Base-by-base conservation (phyloP, 1,140 invertebrate genomes). In the Uloborus diversus region DNA sequence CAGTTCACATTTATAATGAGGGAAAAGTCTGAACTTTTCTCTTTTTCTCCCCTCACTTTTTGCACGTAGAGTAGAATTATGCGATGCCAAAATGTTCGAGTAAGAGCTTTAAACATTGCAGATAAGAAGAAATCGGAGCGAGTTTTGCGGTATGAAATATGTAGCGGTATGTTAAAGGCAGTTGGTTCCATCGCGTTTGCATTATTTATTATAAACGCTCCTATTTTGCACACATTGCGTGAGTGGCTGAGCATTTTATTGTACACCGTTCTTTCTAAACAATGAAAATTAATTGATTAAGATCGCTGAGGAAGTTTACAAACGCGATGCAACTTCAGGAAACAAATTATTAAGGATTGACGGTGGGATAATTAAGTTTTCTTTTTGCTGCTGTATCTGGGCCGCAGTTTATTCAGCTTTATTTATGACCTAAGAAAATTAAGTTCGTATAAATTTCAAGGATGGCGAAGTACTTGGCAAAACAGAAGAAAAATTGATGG, bases 251-350 rank as follows among this genome's bases (percentile, higher is more conserved):
- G 27, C 11, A n/a, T 23, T 27, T 17, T 69, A 47, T 30, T 59
- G n/a, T 59, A 14, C 56, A 7, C 23, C 27, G 14, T 61, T 73
- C 33, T 73, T 73, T 33, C 56, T 33, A 1, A 32, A 47, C 20
- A 73, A 73, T 61, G 69, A 73, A 73, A 73, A 73, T 73, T 73
- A 73, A 73, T 73, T 73, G 69, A 73, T 73, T 61, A 73, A 59
- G 56, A 56, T 73, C 5, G 32, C 56, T 14, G 23, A 13, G 56
- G 33, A 73, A 61, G 20, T 47, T 73, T 27, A 35, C 28, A 47
- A 35, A 32, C 37, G 11, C 35, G 25, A 20, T 47, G n/a, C n/a
- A n/a, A n/a, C 56, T 47, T 25, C 3, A 73, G 51, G 69, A 53
- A 27, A 73, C 69, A 73, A 73, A 73, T 73, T 73, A 73, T 61